Evolutionary conservation across 2,113 vertebrate species (phyloP).

Genomic region (Clarias batrachus): DNA sequence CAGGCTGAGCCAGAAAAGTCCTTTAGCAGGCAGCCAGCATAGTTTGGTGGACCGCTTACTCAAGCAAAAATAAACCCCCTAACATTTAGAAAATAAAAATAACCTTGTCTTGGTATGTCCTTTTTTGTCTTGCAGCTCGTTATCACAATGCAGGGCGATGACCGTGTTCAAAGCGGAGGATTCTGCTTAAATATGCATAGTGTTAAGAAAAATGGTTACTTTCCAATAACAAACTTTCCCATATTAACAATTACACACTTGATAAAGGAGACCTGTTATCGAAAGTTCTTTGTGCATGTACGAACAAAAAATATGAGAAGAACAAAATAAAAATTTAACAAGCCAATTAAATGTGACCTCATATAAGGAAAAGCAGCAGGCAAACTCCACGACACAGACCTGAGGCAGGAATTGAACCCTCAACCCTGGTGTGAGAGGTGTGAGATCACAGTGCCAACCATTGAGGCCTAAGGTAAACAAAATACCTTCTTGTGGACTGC

Average conservation of each 20-base stretch:
- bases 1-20: slow-evolving; percentile 35
- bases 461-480: too few relatives aligned
- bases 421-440: too few relatives aligned
- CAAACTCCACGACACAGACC: too few relatives aligned
- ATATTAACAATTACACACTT: neutral
- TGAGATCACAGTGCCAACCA: too few relatives aligned
- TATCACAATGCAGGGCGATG: neutral
- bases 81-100: slow-evolving; percentile 33
- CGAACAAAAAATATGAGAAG: too few relatives aligned
- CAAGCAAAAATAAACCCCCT: slow-evolving; percentile 8
- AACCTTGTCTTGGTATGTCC: neutral
- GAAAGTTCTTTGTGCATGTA: too few relatives aligned
- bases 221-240: neutral
- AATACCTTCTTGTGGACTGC: neutral
- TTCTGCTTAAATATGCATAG: neutral
- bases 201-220: neutral
- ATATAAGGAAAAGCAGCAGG: too few relatives aligned
- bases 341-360: too few relatives aligned
- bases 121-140: neutral
- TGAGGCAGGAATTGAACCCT: too few relatives aligned
- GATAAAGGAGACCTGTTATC: too few relatives aligned
- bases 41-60: slow-evolving; percentile 40
- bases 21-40: slow-evolving; percentile 31
- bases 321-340: too few relatives aligned
- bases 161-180: neutral